Base-by-base conservation (phyloP, 2,113 vertebrate species). In the Macaca mulatta region DNA sequence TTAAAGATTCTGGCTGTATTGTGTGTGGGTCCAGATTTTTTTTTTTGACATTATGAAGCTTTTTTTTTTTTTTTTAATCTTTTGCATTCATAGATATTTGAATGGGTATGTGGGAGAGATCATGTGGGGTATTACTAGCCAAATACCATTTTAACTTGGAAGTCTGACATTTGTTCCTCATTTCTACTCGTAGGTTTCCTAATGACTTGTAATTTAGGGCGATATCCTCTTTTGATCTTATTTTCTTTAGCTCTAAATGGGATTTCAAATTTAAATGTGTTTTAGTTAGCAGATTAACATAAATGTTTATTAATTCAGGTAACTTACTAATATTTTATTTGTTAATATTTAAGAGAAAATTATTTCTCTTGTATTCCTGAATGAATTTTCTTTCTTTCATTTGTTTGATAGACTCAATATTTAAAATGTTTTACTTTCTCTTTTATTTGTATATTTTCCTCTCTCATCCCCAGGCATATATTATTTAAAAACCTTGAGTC, bases 201-300 rank as follows among this genome's bases (percentile, higher is more conserved):
- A 0, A n/a, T 95, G 70, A 64, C 12, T 89, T 96, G 16, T 61
- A 70, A 81, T 43, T 43, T 69, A 43, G 40, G 40, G 35, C 27
- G 27, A 14, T 89, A 64, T 83, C 50, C 17, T 78, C 25, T 84
- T 79, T 84, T 81, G 82, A 50, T 90, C 35, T 93, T 64, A 79
- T 35, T 94, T 92, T 95, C 16, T 64, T 96, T 86, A 74, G 25
- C 11, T 94, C 43, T 83, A 70, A 90, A 32, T 90, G 43, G 2
- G 2, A 89, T 83, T 97, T 92, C 88, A 86, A 90, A 64, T 48
- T 88, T 87, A 93, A 80, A 59, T 96, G 9, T 84, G n/a, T 91
- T 64, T 35, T 96, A 43, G 52, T 72, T 67, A 89, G 59, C 16
- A 86, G 52, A 64, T 86, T 88, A 86, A 82, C n/a, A 35, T 35